Evolutionary conservation across 2,797 vertebrate genomes (phyloP).

Genomic region (Enteromius anoplus): DNA sequence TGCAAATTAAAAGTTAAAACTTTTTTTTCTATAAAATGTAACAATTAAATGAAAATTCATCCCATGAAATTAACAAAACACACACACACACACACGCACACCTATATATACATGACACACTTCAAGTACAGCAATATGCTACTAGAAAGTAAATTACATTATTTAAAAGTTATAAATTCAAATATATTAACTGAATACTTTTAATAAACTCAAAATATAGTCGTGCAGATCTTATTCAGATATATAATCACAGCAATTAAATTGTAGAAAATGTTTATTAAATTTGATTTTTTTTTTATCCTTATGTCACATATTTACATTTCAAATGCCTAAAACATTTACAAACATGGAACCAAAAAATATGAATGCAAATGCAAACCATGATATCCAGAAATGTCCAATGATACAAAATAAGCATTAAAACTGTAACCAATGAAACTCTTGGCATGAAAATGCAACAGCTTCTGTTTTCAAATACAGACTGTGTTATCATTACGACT

Average conservation of each 20-base stretch:
- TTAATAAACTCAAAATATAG: conserved; percentile 25
- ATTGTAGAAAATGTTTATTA: conserved; percentile 65
- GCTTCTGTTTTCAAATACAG: conserved; percentile 60
- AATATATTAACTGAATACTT: neutral
- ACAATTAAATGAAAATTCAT: conserved; percentile 5
- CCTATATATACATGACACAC: neutral
- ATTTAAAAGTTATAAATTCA: conserved; percentile 28
- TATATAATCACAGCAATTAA: conserved; percentile 57
- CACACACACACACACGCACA: too few species aligned
- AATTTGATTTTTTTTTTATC: conserved; percentile 66
- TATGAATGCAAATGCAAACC: conserved; percentile 52
- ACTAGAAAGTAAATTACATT: conserved; percentile 12
- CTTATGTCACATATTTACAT: conserved; percentile 71
- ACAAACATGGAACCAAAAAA: conserved; percentile 60
- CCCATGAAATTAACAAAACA: neutral
- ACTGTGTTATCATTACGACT: conserved; percentile 57
- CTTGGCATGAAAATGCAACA: conserved; percentile 71
- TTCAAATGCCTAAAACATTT: conserved; percentile 63
- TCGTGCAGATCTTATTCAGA: conserved; percentile 19
- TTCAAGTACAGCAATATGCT: neutral
- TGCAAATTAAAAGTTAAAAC: conserved; percentile 11
- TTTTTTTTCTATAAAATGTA: conserved; percentile 10
- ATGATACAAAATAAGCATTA: conserved; percentile 47
- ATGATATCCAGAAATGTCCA: conserved; percentile 54
- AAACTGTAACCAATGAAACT: conserved; percentile 56